phyloP scores from a whole-genome alignment of 2,888 invertebrate genomes.

The Drosophila austrosaltans region DNA sequence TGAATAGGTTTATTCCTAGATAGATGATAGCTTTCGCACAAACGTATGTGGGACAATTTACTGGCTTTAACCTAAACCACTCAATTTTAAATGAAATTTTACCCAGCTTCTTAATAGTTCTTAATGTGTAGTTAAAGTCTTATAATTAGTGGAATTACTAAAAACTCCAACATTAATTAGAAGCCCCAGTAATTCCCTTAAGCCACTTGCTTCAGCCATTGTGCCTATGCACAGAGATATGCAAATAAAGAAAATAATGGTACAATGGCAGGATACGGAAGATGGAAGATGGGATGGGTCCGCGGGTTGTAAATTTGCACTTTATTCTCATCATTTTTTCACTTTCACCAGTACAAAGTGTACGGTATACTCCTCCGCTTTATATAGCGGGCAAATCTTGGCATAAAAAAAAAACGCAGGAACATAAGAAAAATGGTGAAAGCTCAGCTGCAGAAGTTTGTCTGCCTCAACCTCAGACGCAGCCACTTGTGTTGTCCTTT shows the following conservation, averaged over 20 bases:
- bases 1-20: neutral
- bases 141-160: conserved; percentile 35
- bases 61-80: neutral
- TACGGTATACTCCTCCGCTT: conserved; percentile 17
- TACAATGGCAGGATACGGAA: neutral
- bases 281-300: neutral
- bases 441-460: conserved; percentile 64
- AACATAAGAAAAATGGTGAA: conserved; percentile 52
- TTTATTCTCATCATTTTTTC: conserved; percentile 60
- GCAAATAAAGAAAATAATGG: conserved; percentile 47
- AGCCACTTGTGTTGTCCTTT: conserved; percentile 51
- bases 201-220: conserved; percentile 41
- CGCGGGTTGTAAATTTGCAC: conserved; percentile 54
- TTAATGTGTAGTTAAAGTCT: conserved; percentile 11
- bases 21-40: neutral
- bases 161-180: conserved; percentile 55
- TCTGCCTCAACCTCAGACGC: conserved; percentile 29
- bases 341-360: conserved; percentile 41
- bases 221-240: conserved; percentile 32
- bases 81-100: neutral
- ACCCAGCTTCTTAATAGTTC: neutral
- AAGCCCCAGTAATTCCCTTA: conserved; percentile 36
- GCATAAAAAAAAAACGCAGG: conserved; percentile 9
- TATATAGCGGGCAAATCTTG: conserved; percentile 1
- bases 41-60: neutral